phyloP scores from a whole-genome alignment of 1,140 invertebrate species.

The Drosophila navojoa region DNA sequence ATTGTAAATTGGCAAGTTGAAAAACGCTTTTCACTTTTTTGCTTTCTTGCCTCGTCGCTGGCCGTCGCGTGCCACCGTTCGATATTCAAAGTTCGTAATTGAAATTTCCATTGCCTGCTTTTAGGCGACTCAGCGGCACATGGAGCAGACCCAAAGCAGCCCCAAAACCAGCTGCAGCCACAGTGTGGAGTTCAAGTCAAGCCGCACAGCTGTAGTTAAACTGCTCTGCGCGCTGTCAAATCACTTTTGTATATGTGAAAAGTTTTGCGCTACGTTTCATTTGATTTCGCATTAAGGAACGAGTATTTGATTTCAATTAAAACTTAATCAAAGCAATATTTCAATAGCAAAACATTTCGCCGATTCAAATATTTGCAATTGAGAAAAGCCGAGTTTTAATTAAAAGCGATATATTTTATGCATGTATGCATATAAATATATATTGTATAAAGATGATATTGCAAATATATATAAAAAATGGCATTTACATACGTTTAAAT shows the following conservation, averaged over 20 bases:
- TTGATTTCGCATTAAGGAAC: neutral
- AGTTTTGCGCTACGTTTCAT: neutral
- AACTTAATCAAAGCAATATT: neutral
- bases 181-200: neutral
- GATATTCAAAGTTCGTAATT: constrained; percentile 45
- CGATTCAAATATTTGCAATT: no score
- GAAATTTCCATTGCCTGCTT: constrained; percentile 46
- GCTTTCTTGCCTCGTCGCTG: neutral
- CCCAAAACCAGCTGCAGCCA: no score
- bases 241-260: neutral
- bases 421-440: no score
- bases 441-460: no score
- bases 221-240: no score
- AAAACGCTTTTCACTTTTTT: constrained; percentile 39
- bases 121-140: neutral
- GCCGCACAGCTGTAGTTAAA: no score
- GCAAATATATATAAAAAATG: no score
- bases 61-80: constrained; percentile 36
- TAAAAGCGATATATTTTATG: no score
- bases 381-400: no score
- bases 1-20: constrained; percentile 65
- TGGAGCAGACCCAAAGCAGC: neutral
- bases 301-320: neutral
- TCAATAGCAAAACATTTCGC: no score
- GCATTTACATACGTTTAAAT: no score